phyloP scores from a whole-genome alignment of 92 coral and sea anemone genomes.

The Siderastrea radians region DNA sequence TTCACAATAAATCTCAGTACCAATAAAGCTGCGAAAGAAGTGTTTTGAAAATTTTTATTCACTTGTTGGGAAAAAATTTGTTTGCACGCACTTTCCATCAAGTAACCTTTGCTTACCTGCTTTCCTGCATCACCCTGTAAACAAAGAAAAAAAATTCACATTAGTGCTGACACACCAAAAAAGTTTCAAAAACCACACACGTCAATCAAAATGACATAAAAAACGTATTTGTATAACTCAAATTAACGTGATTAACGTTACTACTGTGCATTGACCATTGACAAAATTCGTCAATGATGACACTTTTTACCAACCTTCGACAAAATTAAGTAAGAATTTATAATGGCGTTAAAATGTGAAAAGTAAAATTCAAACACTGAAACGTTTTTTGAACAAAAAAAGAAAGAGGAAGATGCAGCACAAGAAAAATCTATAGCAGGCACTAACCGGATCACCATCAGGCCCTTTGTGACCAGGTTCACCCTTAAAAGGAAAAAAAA shows the following conservation, averaged over 20 bases:
- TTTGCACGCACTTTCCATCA: not conserved
- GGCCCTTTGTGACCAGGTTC: slow-evolving; percentile 75
- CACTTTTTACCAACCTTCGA: too few relatives aligned
- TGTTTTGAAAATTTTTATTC: too few relatives aligned
- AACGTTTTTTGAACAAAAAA: too few relatives aligned
- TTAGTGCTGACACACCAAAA: not conserved
- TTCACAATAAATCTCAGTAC: too few relatives aligned
- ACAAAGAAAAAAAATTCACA: not conserved
- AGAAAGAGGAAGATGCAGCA: too few relatives aligned
- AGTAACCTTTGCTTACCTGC: slow-evolving; percentile 20
- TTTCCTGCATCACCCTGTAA: slow-evolving; percentile 72
- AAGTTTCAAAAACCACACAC: not conserved
- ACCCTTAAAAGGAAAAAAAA: not conserved
- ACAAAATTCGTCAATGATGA: too few relatives aligned
- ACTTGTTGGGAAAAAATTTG: not conserved
- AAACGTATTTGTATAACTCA: too few relatives aligned
- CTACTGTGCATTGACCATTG: too few relatives aligned
- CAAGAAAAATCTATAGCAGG: too few relatives aligned
- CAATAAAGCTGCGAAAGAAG: too few relatives aligned
- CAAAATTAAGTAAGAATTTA: too few relatives aligned
- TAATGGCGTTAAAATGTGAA: not conserved
- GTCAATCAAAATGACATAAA: not conserved
- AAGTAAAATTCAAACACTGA: not conserved
- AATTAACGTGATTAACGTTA: too few relatives aligned
- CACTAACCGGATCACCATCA: slow-evolving; percentile 53